Conservation (phyloP, 2,113 vertebrate species). For the Silurus glanis region DNA sequence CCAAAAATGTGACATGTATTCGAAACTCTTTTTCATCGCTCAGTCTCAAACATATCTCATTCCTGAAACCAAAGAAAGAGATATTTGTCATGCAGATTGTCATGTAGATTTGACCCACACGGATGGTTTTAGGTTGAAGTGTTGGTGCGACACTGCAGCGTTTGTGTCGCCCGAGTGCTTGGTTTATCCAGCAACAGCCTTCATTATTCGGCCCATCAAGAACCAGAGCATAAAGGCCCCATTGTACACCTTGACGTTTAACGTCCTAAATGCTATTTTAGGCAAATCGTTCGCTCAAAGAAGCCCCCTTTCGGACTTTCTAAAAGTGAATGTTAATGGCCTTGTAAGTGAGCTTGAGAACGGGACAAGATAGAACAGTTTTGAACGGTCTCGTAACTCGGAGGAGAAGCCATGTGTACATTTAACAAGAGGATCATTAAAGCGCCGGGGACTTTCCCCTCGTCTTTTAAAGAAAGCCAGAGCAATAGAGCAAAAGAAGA, state of each 20-base stretch:
- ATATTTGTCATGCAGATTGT: slow-evolving; percentile 44
- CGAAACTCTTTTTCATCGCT: not conserved
- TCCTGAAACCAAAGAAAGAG: slow-evolving; percentile 21
- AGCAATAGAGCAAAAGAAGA: slow-evolving; percentile 48
- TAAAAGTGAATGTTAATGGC: slow-evolving; percentile 48
- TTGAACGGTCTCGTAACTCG: slow-evolving; percentile 51
- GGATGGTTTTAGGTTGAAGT: slow-evolving; percentile 27
- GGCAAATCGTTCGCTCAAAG: slow-evolving; percentile 38
- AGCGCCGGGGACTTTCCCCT: slow-evolving; percentile 54
- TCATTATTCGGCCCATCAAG: slow-evolving; percentile 48
- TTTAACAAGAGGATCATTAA: slow-evolving; percentile 62
- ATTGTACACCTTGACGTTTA: slow-evolving; percentile 51
- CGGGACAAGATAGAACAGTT: slow-evolving; percentile 60
- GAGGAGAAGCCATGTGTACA: slow-evolving; percentile 53
- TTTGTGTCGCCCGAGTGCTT: slow-evolving; percentile 17
- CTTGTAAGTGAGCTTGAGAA: slow-evolving; percentile 54
- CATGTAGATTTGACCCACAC: slow-evolving; percentile 32
- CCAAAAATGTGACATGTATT: not conserved
- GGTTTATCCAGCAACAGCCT: slow-evolving; percentile 43
- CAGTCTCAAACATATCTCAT: not conserved
- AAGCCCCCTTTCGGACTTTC: slow-evolving; percentile 29
- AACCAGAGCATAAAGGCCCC: slow-evolving; percentile 42
- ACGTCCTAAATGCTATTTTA: slow-evolving; percentile 46
- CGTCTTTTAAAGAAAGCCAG: slow-evolving; percentile 47
- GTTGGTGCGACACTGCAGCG: slow-evolving; percentile 32